Conservation (phyloP, 2,888 invertebrate species). For the Sminthurinus aureus region DNA sequence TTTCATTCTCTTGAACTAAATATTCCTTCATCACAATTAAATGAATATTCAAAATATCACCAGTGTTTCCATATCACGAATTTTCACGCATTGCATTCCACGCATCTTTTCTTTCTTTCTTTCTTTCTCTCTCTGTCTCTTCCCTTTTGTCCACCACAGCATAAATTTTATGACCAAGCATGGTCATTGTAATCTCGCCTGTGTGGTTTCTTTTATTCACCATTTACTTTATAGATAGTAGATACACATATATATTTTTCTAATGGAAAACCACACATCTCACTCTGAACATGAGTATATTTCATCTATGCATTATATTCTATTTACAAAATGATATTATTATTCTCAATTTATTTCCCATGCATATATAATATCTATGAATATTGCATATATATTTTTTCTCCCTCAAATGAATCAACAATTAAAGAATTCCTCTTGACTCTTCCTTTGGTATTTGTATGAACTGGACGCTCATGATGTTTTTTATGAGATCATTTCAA, state of each 20-base stretch:
- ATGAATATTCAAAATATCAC: constrained; percentile 37
- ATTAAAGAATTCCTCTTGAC: constrained; percentile 37
- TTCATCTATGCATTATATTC: background rate
- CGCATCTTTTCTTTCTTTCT: too few relatives aligned
- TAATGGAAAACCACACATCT: background rate
- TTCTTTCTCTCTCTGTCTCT: too few relatives aligned
- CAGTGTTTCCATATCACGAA: constrained; percentile 36
- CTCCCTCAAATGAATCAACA: constrained; percentile 34
- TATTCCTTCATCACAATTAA: constrained; percentile 20
- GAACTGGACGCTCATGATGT: constrained; percentile 5
- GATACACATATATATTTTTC: too few relatives aligned
- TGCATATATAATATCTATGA: background rate
- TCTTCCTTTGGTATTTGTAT: too few relatives aligned
- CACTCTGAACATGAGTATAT: too few relatives aligned
- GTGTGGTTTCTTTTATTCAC: constrained; percentile 8
- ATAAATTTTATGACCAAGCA: constrained; percentile 3
- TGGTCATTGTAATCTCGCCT: background rate
- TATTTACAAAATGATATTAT: background rate
- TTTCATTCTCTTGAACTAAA: constrained; percentile 23
- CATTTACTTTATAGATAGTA: background rate
- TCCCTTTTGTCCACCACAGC: constrained; percentile 24
- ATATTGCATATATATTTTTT: background rate
- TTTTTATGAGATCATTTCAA: constrained; percentile 30
- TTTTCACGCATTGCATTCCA: constrained; percentile 28
- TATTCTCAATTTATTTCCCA: background rate